Conservation (phyloP, 1,140 invertebrate species). For the Ridgeia piscesae region DNA sequence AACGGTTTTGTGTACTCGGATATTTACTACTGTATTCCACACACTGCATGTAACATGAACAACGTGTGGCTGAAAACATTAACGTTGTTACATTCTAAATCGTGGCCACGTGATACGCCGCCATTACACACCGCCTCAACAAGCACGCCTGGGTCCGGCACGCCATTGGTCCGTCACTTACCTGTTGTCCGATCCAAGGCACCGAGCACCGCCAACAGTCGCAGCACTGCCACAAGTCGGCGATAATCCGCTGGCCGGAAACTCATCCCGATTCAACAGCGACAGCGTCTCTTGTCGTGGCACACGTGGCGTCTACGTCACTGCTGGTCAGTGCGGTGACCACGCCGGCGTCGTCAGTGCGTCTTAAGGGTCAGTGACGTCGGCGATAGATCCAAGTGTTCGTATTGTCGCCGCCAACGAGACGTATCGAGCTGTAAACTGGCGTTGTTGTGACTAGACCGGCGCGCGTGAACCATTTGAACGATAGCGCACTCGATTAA, state of each 20-base stretch:
- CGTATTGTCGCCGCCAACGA: neutral
- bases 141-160: neutral
- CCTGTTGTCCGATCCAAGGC: neutral
- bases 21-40: no score
- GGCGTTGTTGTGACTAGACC: neutral
- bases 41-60: no score
- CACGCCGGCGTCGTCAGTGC: neutral
- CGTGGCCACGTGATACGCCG: neutral
- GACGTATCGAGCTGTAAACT: neutral
- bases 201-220: neutral
- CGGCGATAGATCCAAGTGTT: neutral
- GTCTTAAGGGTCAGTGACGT: neutral
- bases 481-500: neutral
- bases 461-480: neutral
- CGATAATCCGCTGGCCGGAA: neutral
- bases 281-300: neutral
- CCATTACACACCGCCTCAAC: neutral
- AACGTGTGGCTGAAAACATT: neutral
- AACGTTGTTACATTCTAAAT: neutral
- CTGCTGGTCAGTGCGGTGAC: neutral
- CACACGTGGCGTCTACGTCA: neutral
- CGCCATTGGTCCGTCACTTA: neutral
- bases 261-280: neutral
- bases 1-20: no score
- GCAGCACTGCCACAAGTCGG: neutral